Evolutionary conservation across 2,888 invertebrate genomes (phyloP), one percentile per base, ranked within the genome.

Genomic region (Lumbricus terrestris): DNA sequence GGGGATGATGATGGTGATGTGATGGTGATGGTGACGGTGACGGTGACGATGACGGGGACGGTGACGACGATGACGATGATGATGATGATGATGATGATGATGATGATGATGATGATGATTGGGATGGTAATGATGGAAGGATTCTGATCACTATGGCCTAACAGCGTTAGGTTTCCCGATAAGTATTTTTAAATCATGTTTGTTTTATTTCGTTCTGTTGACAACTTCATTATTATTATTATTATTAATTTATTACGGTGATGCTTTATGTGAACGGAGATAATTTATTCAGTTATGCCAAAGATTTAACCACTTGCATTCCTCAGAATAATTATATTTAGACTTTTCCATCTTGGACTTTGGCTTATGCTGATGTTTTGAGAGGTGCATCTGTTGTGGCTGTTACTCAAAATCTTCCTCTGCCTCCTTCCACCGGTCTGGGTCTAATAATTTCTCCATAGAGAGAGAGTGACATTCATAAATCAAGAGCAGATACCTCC

Each of bases 241-340:
- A 4, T 20, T 47, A 18, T 47, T 3, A 15, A 47, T 18, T 47
- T 47, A 6, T 6, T 40, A 11, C n/a, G 1, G 29, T 69, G 69
- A 69, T 69, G 69, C n/a, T 69, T 69, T 69, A 69, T 69, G 69
- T 69, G 69, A 69, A 69, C 29, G 69, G 69, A 69, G 54, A 54
- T 8, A 23, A n/a, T n/a, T n/a, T 69, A 11, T 69, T 69, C 29
- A n/a, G 69, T n/a, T 69, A 69, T 69, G 69, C 11, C 69, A n/a
- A 69, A 69, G 69, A 69, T 69, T 69, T 69, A 69, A 69, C 69
- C 69, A 69, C 69, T 69, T 69, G 69, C 69, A 69, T 69, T 69
- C 69, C 69, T 69, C 29, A n/a, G 69, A n/a, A 69, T 69, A 5
- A 23, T 47, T 47, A 47, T 47, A 47, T 47, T 47, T 69, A 69